Conservation (phyloP, 2,888 invertebrate species). For the Malthinus flaveolus region DNA sequence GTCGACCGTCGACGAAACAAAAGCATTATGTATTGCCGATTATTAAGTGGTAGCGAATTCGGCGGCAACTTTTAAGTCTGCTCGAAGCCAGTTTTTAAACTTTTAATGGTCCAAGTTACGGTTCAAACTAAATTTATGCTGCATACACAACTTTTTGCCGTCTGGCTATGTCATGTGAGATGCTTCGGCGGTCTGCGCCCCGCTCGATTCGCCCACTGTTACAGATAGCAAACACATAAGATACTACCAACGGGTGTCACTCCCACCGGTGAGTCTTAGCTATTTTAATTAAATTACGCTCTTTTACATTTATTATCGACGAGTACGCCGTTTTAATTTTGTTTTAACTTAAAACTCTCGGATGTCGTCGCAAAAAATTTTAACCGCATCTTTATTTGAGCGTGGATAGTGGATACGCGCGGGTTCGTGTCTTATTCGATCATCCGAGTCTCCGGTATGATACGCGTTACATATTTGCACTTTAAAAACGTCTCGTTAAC, state of each 20-base stretch:
- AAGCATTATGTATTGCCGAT: constrained; percentile 43
- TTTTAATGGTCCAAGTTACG: constrained; percentile 51
- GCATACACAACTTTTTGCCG: constrained; percentile 48
- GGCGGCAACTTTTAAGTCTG: constrained; percentile 46
- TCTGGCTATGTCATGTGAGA: constrained; percentile 51
- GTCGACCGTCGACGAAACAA: constrained; percentile 38
- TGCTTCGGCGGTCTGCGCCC: constrained; percentile 36
- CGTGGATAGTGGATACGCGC: constrained; percentile 2
- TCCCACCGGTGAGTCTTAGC: constrained; percentile 25
- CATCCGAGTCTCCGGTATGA: constrained; percentile 23
- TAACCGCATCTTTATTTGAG: neutral
- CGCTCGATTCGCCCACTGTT: constrained; percentile 37
- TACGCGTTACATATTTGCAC: constrained; percentile 19
- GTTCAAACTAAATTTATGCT: constrained; percentile 47
- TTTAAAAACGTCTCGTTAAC: neutral
- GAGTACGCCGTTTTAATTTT: constrained; percentile 17
- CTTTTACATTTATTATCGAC: constrained; percentile 19
- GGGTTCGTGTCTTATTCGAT: constrained; percentile 23
- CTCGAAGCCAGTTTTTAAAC: constrained; percentile 53
- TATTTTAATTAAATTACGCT: constrained; percentile 33
- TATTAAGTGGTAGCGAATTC: constrained; percentile 39
- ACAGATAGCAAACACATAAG: constrained; percentile 35
- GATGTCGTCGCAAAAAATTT: neutral
- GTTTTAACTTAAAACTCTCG: neutral
- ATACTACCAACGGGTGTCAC: constrained; percentile 31